These are phyloP conservation scores for Antennarius maculatus DNA, from an alignment of 2,797 vertebrate genomes.

Conservation along the genomic window DNA sequence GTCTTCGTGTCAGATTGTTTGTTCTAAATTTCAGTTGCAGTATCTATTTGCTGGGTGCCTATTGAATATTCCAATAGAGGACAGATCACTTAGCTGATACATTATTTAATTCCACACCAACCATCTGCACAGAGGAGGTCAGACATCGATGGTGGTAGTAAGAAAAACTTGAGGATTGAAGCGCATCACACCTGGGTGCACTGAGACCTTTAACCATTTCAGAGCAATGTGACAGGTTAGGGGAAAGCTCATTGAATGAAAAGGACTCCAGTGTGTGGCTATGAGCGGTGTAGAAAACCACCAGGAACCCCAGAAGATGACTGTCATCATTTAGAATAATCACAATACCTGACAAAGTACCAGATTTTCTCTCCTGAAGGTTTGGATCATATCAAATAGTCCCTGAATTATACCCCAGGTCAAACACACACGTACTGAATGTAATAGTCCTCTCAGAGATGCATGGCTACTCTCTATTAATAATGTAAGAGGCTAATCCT, in stretches of 20 bases:
- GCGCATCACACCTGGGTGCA: constrained; percentile 5
- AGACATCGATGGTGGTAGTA: constrained; percentile 19
- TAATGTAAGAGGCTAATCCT: constrained; percentile 42
- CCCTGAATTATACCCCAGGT: background rate
- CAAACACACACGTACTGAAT: constrained; percentile 7
- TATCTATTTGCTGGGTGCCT: background rate
- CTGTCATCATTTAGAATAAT: constrained; percentile 22
- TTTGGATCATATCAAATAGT: constrained; percentile 10
- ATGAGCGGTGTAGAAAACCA: constrained; percentile 27
- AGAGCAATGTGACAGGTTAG: constrained; percentile 13
- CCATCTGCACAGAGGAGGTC: constrained; percentile 35
- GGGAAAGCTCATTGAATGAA: background rate
- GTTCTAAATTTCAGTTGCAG: background rate
- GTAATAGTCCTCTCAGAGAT: constrained; percentile 3
- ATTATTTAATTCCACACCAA: constrained; percentile 46
- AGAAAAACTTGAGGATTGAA: constrained; percentile 18
- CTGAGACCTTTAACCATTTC: constrained; percentile 31
- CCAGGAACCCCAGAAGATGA: constrained; percentile 18
- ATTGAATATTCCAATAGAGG: background rate
- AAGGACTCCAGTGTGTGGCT: constrained; percentile 9
- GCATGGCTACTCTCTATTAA: constrained; percentile 26
- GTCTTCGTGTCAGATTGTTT: background rate
- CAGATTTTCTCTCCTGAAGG: background rate
- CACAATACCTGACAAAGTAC: constrained; percentile 25
- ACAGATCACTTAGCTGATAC: constrained; percentile 31